Base-by-base conservation (phyloP, 1,140 invertebrate species). In the Bathynomus jamesi region DNA sequence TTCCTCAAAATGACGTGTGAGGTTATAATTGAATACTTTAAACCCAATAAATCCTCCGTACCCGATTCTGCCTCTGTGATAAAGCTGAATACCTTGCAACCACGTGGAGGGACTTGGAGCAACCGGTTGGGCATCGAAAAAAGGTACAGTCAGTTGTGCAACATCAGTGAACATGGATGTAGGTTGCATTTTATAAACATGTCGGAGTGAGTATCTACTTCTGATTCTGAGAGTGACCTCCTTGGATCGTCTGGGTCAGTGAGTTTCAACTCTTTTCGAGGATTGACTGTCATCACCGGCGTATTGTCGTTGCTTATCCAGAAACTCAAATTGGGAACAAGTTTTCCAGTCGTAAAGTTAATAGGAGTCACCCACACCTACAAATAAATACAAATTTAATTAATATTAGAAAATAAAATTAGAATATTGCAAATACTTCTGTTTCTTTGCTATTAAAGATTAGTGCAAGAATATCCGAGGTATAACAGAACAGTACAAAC, bases 241-340 rank as follows among this genome's bases (percentile, higher is more conserved):
- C 85, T 91, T 0, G 91, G 89, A 30, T 92, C 83, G 80, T 93
- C 91, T 0, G 89, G 87, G 21, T 86, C 84, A 3, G 80, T 70
- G 2, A 92, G 78, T 25, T 81, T 76, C 27, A 90, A 77, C 79
- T 87, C 83, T 68, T 78, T 84, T 82, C 87, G 83, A 7, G 87
- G 85, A 5, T 73, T 79, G 0, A 60, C 68, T 32, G 78, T 61
- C 31, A 79, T 80, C 3, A 85, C 87, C 70, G 89, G 89, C 0
- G 91, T 93, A 75, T 90, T 90, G 78, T 92, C 90, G 76, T 92
- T 92, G 32, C 89, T 88, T 28, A 90, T 85, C 92, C 92, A 95
- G 29, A 86, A 82, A 78, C 87, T 89, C 74, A 86, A 87, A 0
- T 84, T 82, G 11, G 83, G 73, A 0, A 85, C 78, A 0, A 95